phyloP scores from a whole-genome alignment of 2,888 invertebrate species.

The Philaethria dido region DNA sequence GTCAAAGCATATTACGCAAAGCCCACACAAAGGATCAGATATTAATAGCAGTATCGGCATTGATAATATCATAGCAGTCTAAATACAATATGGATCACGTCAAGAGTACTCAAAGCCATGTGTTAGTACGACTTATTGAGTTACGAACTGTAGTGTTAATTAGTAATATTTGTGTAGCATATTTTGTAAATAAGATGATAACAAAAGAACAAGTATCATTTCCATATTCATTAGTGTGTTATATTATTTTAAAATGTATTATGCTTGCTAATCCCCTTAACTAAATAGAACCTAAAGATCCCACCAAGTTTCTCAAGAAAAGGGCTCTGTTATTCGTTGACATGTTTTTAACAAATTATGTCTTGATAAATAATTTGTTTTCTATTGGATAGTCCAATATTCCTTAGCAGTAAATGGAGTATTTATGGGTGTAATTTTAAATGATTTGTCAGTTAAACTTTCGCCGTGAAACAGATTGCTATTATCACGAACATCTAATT shows the following conservation, averaged over 20 bases:
- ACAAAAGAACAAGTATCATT: neutral
- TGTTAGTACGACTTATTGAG: constrained; percentile 27
- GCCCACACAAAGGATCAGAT: constrained; percentile 39
- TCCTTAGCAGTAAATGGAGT: neutral
- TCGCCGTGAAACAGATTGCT: constrained; percentile 8
- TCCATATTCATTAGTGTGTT: too few species aligned
- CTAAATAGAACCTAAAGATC: too few species aligned
- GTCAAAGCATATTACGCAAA: constrained; percentile 42
- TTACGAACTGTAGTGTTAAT: constrained; percentile 2
- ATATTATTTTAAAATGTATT: neutral
- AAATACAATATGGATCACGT: constrained; percentile 24
- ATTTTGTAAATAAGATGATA: neutral
- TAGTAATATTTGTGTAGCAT: neutral
- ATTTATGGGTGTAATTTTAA: constrained; percentile 14
- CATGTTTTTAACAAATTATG: too few species aligned
- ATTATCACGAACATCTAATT: constrained; percentile 32
- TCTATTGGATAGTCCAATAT: neutral
- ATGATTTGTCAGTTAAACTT: constrained; percentile 19
- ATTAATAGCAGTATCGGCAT: constrained; percentile 38
- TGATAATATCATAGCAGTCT: constrained; percentile 33
- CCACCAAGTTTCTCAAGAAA: too few species aligned
- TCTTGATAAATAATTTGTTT: too few species aligned
- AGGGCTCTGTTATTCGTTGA: too few species aligned
- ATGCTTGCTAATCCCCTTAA: too few species aligned
- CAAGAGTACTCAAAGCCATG: constrained; percentile 21